A percentile compares a stretch with the other conserved stretches of the same genome.
Evolutionary conservation across 1,140 invertebrate species (phyloP).

Genomic region (Charaxes varanes): DNA sequence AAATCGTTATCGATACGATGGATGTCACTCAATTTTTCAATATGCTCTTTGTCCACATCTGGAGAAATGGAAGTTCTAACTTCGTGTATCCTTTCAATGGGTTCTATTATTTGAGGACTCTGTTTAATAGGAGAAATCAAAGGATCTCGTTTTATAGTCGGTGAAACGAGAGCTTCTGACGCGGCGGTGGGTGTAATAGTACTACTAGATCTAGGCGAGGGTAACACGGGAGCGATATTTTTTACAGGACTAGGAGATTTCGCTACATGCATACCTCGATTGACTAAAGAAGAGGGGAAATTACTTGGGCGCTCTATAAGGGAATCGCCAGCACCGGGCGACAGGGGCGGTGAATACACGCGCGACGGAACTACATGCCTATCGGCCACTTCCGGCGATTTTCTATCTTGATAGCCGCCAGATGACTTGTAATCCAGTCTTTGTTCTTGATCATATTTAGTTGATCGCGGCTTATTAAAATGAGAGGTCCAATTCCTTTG

Average conservation of each 20-base stretch:
- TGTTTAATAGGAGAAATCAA: constrained; percentile 31
- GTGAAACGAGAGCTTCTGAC: constrained; percentile 37
- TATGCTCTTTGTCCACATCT: constrained; percentile 23
- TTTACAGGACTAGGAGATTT: constrained; percentile 66
- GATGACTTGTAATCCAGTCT: constrained; percentile 47
- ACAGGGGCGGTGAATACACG: constrained; percentile 62
- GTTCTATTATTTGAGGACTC: constrained; percentile 23
- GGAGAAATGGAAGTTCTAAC: constrained; percentile 33
- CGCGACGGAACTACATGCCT: constrained; percentile 57
- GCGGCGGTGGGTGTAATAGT: constrained; percentile 35
- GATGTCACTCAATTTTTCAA: constrained; percentile 23
- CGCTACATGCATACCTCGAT: constrained; percentile 43
- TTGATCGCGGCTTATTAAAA: constrained; percentile 84
- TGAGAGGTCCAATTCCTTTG: constrained; percentile 94
- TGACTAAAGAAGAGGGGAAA: constrained; percentile 51
- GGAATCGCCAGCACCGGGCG: constrained; percentile 51
- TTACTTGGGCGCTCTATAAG: constrained; percentile 56
- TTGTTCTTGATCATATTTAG: constrained; percentile 75
- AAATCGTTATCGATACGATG: too few species aligned
- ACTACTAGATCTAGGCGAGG: constrained; percentile 50
- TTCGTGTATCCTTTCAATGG: constrained; percentile 30
- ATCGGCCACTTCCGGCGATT: constrained; percentile 50
- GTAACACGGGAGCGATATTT: constrained; percentile 44
- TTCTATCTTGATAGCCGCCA: constrained; percentile 44
- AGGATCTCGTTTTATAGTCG: constrained; percentile 18